Evolutionary conservation across 2,888 invertebrate genomes (phyloP).

Genomic region (Rhagonycha fulva): DNA sequence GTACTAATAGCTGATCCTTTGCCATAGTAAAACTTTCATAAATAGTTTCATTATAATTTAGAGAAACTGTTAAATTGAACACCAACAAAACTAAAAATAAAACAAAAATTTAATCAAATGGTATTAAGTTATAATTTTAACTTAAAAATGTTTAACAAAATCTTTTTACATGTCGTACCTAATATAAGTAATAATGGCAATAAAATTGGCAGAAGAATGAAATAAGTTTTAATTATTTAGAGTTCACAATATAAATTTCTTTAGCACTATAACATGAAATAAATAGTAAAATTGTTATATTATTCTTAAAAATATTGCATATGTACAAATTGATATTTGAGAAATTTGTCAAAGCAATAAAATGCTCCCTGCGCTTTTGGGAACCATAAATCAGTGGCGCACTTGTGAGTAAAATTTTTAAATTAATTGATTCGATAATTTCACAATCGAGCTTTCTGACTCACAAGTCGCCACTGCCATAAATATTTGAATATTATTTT

Average conservation of each 20-base stretch:
- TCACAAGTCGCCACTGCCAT: not conserved
- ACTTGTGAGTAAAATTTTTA: not conserved
- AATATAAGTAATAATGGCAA: not conserved
- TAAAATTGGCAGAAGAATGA: slow-evolving; percentile 13
- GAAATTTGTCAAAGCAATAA: slow-evolving; percentile 25
- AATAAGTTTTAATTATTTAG: slow-evolving; percentile 26
- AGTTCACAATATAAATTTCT: slow-evolving; percentile 31
- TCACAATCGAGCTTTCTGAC: not conserved
- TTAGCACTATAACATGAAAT: slow-evolving; percentile 35
- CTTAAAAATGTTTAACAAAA: not conserved
- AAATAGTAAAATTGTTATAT: slow-evolving; percentile 37
- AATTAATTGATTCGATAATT: not conserved
- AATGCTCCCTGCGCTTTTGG: slow-evolving; percentile 19
- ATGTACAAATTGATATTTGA: slow-evolving; percentile 42
- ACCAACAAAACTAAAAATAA: not conserved
- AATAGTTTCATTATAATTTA: too few relatives aligned
- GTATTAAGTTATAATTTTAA: not conserved
- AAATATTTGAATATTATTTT: slow-evolving; percentile 27
- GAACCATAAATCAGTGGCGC: slow-evolving; percentile 14
- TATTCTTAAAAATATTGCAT: slow-evolving; percentile 44
- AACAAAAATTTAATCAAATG: not conserved
- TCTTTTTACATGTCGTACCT: not conserved
- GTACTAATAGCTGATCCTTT: too few relatives aligned
- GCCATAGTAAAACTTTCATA: too few relatives aligned
- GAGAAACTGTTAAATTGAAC: too few relatives aligned